Conservation (phyloP, 2,888 invertebrate species). For the Pristionchus fissidentatus region DNA sequence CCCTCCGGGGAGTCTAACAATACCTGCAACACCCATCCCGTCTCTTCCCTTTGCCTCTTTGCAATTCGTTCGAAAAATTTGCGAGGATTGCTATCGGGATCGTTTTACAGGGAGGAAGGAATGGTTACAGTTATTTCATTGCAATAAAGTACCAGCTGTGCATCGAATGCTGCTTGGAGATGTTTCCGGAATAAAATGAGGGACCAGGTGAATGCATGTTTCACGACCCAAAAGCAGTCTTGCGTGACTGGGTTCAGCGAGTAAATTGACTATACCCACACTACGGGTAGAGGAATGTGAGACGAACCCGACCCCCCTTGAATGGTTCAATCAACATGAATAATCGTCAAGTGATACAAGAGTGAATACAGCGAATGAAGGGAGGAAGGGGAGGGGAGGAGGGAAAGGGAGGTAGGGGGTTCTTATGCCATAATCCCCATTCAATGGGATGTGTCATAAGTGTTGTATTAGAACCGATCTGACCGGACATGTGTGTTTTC, state of each 20-base stretch:
- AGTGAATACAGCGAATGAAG: not conserved
- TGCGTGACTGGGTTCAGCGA: no score
- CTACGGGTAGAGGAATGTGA: constrained; percentile 21
- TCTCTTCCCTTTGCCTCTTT: no score
- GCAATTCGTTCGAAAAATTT: constrained; percentile 21
- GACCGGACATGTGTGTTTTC: not conserved
- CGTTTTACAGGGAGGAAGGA: constrained; percentile 7
- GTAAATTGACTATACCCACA: no score
- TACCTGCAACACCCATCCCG: not conserved
- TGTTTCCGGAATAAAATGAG: no score
- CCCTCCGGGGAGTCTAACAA: constrained; percentile 18
- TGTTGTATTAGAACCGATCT: constrained; percentile 10
- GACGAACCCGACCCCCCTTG: not conserved
- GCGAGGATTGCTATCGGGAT: not conserved
- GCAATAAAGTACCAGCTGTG: no score
- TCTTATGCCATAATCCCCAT: constrained; percentile 20
- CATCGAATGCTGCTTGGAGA: no score
- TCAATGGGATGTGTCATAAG: constrained; percentile 24
- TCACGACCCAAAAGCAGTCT: constrained; percentile 13
- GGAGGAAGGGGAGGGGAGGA: constrained; percentile 17
- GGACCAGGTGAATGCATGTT: no score
- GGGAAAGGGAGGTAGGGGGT: not conserved
- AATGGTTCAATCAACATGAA: constrained; percentile 30
- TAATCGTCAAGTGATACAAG: constrained; percentile 26
- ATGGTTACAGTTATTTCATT: no score